These are phyloP conservation scores for Cassiopea andromeda DNA, from an alignment of 30 jellyfish, hydroid and myxozoan genomes.

Conservation along the genomic window DNA sequence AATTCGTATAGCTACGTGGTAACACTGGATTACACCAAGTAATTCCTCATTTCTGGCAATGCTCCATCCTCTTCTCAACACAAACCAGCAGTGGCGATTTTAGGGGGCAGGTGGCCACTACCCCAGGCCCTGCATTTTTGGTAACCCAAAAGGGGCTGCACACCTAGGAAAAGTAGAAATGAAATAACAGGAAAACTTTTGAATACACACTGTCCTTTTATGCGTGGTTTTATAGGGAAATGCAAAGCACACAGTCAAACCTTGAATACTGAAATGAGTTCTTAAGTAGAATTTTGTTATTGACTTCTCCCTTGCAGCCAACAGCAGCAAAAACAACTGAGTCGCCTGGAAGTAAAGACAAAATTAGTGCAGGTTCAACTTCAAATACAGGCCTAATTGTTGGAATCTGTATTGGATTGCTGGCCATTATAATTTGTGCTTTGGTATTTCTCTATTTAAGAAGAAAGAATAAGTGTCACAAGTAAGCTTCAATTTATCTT, in stretches of 20 bases:
- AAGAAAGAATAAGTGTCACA: not conserved
- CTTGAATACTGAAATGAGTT: no score
- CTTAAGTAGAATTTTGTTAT: not conserved
- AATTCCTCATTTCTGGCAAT: no score
- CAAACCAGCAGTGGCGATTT: no score
- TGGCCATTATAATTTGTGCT: not conserved
- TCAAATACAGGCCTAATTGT: slow-evolving; percentile 32
- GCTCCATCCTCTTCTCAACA: no score
- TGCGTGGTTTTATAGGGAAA: not conserved
- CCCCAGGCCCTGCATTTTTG: no score
- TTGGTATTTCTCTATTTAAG: slow-evolving; percentile 25
- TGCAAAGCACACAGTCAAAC: no score
- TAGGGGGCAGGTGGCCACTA: no score
- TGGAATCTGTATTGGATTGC: slow-evolving; percentile 19
- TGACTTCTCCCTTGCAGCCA: not conserved
- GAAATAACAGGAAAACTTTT: no score
- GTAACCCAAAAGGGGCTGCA: not conserved
- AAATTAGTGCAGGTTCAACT: not conserved
- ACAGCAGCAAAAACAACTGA: not conserved
- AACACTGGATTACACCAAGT: no score
- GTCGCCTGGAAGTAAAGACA: slow-evolving; percentile 2
- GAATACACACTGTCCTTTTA: no score
- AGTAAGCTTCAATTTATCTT: not conserved
- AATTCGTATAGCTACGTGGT: not conserved
- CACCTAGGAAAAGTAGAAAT: not conserved